Conservation (phyloP, 2,797 vertebrate genomes). For the Octomys mimax region DNA sequence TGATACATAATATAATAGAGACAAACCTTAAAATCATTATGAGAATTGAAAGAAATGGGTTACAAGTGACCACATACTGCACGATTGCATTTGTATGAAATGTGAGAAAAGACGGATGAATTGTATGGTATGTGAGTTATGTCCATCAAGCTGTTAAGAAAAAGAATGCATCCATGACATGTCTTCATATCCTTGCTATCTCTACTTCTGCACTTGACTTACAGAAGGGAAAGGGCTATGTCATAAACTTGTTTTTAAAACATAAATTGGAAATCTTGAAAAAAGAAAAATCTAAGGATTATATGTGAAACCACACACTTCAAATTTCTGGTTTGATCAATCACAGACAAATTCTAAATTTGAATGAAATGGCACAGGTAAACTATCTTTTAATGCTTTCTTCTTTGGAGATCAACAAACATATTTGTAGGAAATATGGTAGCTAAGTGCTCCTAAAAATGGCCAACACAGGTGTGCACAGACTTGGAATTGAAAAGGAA, state of each 20-base stretch:
- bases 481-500: conserved; percentile 49
- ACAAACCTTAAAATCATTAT: background rate
- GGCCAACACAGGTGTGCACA: conserved; percentile 35
- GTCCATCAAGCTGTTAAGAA: background rate
- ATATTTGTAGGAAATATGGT: conserved; percentile 17
- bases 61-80: background rate
- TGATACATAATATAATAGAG: background rate
- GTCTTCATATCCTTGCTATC: background rate
- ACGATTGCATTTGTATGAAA: background rate
- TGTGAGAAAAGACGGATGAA: background rate
- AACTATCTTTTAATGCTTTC: conserved; percentile 17
- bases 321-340: conserved; percentile 6
- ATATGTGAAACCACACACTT: background rate
- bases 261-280: conserved; percentile 9
- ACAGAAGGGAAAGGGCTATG: background rate
- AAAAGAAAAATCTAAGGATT: conserved; percentile 6
- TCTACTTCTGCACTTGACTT: background rate
- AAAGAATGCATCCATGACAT: background rate
- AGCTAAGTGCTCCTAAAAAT: background rate
- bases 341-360: background rate
- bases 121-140: background rate
- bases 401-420: conserved; percentile 31
- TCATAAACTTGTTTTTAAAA: conserved; percentile 7
- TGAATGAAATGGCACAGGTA: background rate
- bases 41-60: background rate